Base-by-base conservation (phyloP, 2,888 invertebrate species). In the Theodoxus fluviatilis region DNA sequence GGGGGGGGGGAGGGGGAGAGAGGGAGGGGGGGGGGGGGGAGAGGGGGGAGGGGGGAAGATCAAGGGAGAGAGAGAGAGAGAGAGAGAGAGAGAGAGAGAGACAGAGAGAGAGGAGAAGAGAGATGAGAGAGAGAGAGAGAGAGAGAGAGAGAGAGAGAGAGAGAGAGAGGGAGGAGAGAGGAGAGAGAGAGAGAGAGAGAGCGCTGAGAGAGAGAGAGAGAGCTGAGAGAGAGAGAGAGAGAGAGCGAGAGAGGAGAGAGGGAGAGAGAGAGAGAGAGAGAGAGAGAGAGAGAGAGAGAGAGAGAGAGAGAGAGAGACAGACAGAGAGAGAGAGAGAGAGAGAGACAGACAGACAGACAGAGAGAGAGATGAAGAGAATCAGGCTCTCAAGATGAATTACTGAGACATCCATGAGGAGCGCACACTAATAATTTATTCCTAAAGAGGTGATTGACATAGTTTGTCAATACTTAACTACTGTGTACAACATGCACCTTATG, bases 301-400 rank as follows among this genome's bases (percentile, higher is more conserved):
- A 65, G 40, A 22, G 43, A 43, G 71, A 35, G 43, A 31, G 64
- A 49, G 49, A 43, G 40, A 37, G 12, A 37, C 9, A 43, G 43
- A 43, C 43, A 43, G 9, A 43, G 52, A 52, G 66, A 66, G 66
- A 52, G 2, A 52, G 52, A 52, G 52, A 52, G 22, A 52, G 52
- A 52, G 52, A 52, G 52, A 52, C 18, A 66, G 63, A 43, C 43
- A 65, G 31, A 25, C 43, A 43, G 38, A 43, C 43, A 65, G 64
- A 65, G 28, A 65, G 64, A 25, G 38, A 65, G 15, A 35, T 6
- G 37, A 2, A 18, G 35, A 61, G 18, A 33, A 49, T n/a, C n/a
- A n/a, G n/a, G n/a, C n/a, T n/a, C n/a, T n/a, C n/a, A n/a, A n/a
- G n/a, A n/a, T n/a, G n/a, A n/a, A n/a, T n/a, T n/a, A n/a, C n/a